These are phyloP conservation scores for Pteronotus mesoamericanus DNA, from an alignment of 2,797 vertebrate species.

Conservation along the genomic window DNA sequence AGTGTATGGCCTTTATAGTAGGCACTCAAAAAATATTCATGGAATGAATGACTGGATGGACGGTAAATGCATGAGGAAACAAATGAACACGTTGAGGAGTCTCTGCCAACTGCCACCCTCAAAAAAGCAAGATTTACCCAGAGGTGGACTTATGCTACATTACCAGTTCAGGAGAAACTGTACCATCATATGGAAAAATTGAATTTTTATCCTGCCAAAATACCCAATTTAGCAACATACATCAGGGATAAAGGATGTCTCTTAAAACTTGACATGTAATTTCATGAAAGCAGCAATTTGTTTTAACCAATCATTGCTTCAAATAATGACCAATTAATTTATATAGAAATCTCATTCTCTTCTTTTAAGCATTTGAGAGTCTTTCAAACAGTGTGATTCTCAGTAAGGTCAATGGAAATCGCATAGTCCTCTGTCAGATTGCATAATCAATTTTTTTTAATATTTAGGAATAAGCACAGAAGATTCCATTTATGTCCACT, in stretches of 20 bases:
- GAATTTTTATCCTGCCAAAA: background rate
- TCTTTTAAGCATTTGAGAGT: background rate
- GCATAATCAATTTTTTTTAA: background rate
- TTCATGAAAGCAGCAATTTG: conserved; percentile 38
- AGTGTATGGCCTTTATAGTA: background rate
- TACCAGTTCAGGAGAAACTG: background rate
- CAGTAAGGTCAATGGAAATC: background rate
- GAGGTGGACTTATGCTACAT: background rate
- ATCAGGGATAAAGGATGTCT: background rate
- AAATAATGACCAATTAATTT: background rate
- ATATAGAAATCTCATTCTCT: background rate
- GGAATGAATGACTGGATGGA: background rate
- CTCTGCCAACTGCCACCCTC: background rate
- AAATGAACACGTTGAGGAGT: background rate
- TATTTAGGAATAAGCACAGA: conserved; percentile 17
- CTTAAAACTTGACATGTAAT: background rate
- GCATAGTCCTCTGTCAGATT: background rate
- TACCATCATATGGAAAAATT: background rate
- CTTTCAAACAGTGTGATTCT: background rate
- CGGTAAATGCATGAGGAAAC: background rate
- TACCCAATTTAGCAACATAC: background rate
- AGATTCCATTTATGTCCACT: background rate
- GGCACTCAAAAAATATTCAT: background rate
- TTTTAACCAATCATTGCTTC: background rate
- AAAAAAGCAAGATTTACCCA: background rate